Conservation (phyloP, 2,888 invertebrate genomes). For the Blastobasis adustella region DNA sequence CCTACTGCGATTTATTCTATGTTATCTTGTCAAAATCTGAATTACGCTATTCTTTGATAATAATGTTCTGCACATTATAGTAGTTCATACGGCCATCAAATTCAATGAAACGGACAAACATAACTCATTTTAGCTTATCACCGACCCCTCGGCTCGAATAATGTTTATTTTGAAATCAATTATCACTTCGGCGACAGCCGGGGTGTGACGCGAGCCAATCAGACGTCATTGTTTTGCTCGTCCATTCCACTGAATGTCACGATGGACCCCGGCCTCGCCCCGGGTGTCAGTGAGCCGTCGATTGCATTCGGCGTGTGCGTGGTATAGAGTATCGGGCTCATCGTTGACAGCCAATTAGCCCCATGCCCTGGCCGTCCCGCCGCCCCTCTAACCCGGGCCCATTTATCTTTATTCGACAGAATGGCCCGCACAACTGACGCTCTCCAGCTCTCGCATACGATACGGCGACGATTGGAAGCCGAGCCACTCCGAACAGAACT, state of each 20-base stretch:
- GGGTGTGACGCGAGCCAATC: slow-evolving; percentile 25
- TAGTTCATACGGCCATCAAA: too few species aligned
- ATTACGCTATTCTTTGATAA: too few species aligned
- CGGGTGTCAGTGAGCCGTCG: slow-evolving; percentile 32
- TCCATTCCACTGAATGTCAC: slow-evolving; percentile 36
- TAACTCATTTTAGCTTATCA: too few species aligned
- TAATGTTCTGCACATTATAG: too few species aligned
- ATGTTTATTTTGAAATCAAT: too few species aligned
- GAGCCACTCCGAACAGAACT: slow-evolving; percentile 28
- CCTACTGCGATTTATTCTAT: too few species aligned
- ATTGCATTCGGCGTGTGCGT: slow-evolving; percentile 33
- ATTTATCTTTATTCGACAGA: slow-evolving; percentile 67
- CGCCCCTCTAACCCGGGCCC: slow-evolving; percentile 41
- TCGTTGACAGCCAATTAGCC: slow-evolving; percentile 71
- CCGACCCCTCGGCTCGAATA: too few species aligned
- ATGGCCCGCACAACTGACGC: slow-evolving; percentile 45
- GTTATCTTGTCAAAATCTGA: too few species aligned
- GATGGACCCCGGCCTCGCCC: slow-evolving; percentile 23
- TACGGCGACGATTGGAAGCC: slow-evolving; percentile 3
- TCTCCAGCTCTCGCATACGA: slow-evolving; percentile 37
- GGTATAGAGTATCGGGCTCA: slow-evolving; percentile 41
- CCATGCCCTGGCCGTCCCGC: slow-evolving; percentile 34
- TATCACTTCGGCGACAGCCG: slow-evolving; percentile 5
- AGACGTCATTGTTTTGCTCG: slow-evolving; percentile 38
- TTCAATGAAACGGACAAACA: too few species aligned